Percentiles rank a stretch among this genome's conserved stretches.
Conservation (phyloP, 2,797 vertebrate species). For the Pristis pectinata region DNA sequence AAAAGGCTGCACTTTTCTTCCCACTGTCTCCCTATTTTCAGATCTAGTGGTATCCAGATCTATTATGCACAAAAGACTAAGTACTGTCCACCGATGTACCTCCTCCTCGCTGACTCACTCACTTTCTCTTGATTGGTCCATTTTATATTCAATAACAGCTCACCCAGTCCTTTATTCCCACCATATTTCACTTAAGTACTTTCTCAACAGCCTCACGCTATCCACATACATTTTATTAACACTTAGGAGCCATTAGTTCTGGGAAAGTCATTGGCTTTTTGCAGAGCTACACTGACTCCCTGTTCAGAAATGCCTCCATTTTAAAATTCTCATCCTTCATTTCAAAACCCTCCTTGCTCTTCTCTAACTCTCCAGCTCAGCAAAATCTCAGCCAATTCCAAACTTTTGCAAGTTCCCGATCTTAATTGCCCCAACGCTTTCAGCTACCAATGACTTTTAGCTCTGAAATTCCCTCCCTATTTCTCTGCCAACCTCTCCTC, state of each 20-base stretch:
- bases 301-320: too few relatives aligned
- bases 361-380: too few relatives aligned
- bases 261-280: too few relatives aligned
- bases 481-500: neutral
- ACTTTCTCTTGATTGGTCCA: neutral
- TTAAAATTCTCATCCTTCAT: too few relatives aligned
- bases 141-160: neutral
- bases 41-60: neutral
- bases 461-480: neutral
- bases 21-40: neutral
- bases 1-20: neutral
- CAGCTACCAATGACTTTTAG: too few relatives aligned
- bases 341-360: too few relatives aligned
- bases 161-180: neutral
- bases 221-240: neutral
- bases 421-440: too few relatives aligned
- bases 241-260: neutral
- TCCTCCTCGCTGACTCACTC: neutral
- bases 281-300: too few relatives aligned
- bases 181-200: neutral
- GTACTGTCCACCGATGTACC: neutral
- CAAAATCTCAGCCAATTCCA: too few relatives aligned
- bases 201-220: neutral
- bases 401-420: too few relatives aligned
- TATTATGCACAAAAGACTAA: neutral